Evolutionary conservation across 2,888 invertebrate genomes (phyloP), one percentile per base, ranked within the genome.

Genomic region (Dynastes maya): DNA sequence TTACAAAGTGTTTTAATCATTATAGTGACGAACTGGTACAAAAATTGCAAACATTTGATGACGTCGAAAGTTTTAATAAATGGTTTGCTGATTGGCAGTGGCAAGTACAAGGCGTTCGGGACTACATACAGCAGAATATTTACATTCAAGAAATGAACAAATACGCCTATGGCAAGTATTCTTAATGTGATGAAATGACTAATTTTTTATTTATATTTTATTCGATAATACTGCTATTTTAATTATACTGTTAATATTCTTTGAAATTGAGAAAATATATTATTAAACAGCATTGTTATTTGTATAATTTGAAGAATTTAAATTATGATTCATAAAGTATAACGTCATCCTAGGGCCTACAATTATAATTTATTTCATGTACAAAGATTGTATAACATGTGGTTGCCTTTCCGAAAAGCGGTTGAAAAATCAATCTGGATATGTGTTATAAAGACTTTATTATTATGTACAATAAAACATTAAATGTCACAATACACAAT

Each of bases 51-150:
- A 83, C 77, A 40, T 88, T 88, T 80, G 83, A 85, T 55, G 82
- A 81, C 78, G 84, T 85, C 4, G 79, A 81, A 27, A 82, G 81
- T 76, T 88, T 88, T 83, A 85, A 87, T 71, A 76, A 81, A n/a
- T 88, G 85, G 86, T 88, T 85, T 80, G 79, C 76, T 51, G 81
- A 86, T 27, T 89, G 88, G 88, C 87, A 87, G 80, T 78, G 82
- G n/a, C 85, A 87, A 75, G 80, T 89, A n/a, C 79, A 81, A 51
- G 79, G 82, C 3, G 84, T 88, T 27, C 83, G 88, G 72, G 85
- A 86, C 81, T 88, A 85, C 83, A 84, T 88, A 1, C 87, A 87
- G 79, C 88, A 88, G 81, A 87, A 87, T 82, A 84, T 89, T 80
- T 88, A 88, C 82, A 70, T 88, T 1, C 82, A 85, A 37, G 88